Percentiles rank a stretch among this genome's conserved stretches.
phyloP scores from a whole-genome alignment of 2,113 vertebrate genomes.

The Nymphicus hollandicus region DNA sequence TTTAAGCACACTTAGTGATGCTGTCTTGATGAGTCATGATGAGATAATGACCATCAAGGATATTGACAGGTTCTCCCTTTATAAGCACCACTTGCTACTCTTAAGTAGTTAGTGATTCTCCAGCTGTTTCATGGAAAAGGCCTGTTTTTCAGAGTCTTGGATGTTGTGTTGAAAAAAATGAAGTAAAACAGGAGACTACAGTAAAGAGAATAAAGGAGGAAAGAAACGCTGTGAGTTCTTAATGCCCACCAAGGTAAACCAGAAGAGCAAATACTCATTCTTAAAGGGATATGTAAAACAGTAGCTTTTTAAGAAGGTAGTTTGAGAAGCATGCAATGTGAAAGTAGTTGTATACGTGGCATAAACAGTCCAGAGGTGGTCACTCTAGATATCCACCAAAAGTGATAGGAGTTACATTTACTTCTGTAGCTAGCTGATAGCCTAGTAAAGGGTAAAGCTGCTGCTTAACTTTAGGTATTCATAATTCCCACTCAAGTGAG shows the following conservation, averaged over 20 bases:
- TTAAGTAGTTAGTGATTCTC: slow-evolving; percentile 21
- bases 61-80: slow-evolving; percentile 80
- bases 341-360: background rate
- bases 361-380: background rate
- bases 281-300: background rate
- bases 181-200: background rate
- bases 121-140: background rate
- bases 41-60: slow-evolving; percentile 81
- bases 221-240: background rate
- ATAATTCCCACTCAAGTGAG: background rate
- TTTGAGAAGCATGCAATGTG: background rate
- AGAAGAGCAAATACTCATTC: background rate
- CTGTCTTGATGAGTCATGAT: slow-evolving; percentile 79
- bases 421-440: background rate
- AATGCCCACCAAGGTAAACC: background rate
- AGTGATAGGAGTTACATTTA: background rate
- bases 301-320: background rate
- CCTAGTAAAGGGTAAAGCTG: background rate
- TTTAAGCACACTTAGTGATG: slow-evolving; percentile 75
- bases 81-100: slow-evolving; percentile 78
- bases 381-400: background rate
- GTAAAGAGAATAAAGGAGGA: background rate
- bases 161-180: background rate
- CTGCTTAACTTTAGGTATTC: background rate
- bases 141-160: background rate